A percentile compares a stretch with the other conserved stretches of the same genome.
These are phyloP conservation scores for Agriotes lineatus DNA, from an alignment of 2,888 invertebrate species.

Conservation along the genomic window DNA sequence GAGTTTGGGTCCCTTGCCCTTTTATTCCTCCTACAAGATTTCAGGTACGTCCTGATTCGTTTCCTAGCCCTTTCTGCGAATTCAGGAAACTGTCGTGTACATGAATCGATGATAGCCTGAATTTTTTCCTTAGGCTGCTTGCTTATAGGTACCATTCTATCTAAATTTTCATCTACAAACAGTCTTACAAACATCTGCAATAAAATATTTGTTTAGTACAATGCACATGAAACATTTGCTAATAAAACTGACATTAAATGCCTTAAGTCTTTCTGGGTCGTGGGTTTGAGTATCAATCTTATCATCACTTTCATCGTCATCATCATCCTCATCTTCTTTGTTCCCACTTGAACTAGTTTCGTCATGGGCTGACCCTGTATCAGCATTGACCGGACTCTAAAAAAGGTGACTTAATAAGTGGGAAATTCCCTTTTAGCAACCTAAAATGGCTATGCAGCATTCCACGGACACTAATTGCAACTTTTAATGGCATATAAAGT, in stretches of 20 bases:
- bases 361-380: constrained; percentile 80
- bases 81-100: constrained; percentile 96
- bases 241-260: constrained; percentile 90
- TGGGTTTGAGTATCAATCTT: constrained; percentile 87
- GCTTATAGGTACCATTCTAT: constrained; percentile 96
- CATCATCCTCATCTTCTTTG: constrained; percentile 87
- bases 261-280: constrained; percentile 94
- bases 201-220: constrained; percentile 25
- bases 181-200: constrained; percentile 96
- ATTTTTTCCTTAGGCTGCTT: constrained; percentile 98
- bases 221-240: too few relatives aligned
- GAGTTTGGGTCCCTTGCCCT: constrained; percentile 86
- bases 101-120: constrained; percentile 97
- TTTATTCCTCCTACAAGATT: constrained; percentile 95
- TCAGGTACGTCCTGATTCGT: constrained; percentile 93
- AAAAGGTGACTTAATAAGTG: constrained; percentile 43
- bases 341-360: constrained; percentile 91
- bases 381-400: constrained; percentile 78
- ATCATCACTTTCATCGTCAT: constrained; percentile 93
- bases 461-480: constrained; percentile 13
- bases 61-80: constrained; percentile 95
- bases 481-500: constrained; percentile 14
- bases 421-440: constrained; percentile 36
- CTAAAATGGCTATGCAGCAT: constrained; percentile 34
- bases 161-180: constrained; percentile 96